Evolutionary conservation across 2,888 invertebrate species (phyloP).

Genomic region (Ditula angustiorana): DNA sequence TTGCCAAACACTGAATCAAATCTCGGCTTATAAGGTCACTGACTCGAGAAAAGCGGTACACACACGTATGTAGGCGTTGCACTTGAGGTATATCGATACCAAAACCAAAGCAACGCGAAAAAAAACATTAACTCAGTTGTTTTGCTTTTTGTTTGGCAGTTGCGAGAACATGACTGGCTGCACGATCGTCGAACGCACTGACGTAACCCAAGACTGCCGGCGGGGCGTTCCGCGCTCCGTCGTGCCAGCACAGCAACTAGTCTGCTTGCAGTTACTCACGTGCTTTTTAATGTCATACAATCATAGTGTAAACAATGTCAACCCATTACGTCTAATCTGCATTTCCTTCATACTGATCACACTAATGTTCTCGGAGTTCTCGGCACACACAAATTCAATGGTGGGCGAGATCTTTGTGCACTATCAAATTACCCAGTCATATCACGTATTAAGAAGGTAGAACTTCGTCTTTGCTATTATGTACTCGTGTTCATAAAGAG

Average conservation of each 20-base stretch:
- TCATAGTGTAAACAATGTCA: conserved; percentile 58
- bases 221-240: conserved; percentile 52
- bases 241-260: conserved; percentile 62
- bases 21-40: conserved; percentile 57
- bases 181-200: conserved; percentile 55
- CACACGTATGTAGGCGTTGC: conserved; percentile 46
- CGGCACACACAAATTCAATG: not conserved
- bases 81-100: conserved; percentile 9
- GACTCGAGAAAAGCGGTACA: conserved; percentile 50
- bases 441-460: not conserved
- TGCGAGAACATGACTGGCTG: conserved; percentile 36
- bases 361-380: conserved; percentile 2
- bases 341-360: conserved; percentile 20
- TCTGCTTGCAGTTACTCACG: conserved; percentile 61
- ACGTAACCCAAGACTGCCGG: conserved; percentile 67
- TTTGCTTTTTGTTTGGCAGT: conserved; percentile 56
- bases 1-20: conserved; percentile 43
- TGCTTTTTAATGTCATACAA: conserved; percentile 67
- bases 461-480: not conserved
- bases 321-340: conserved; percentile 42
- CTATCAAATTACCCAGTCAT: conserved; percentile 6
- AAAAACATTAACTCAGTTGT: conserved; percentile 51
- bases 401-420: not conserved
- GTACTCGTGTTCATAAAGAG: not conserved
- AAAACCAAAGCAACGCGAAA: conserved; percentile 22